Percentiles rank a stretch among this genome's conserved stretches.
Evolutionary conservation across 2,888 invertebrate species (phyloP).

Genomic region (Ctena decussata): DNA sequence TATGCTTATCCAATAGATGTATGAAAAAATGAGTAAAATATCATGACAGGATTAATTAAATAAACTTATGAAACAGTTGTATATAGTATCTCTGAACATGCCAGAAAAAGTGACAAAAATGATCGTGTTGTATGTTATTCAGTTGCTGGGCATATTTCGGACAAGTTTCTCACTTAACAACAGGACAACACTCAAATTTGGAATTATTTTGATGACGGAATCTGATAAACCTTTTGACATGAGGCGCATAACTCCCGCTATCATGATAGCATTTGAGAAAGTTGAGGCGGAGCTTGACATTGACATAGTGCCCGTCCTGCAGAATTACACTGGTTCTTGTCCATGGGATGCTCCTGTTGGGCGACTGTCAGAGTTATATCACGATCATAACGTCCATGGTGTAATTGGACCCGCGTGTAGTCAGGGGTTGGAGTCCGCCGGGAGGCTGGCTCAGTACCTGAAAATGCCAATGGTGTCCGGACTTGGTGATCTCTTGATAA

Average conservation of each 20-base stretch:
- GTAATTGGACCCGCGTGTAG: constrained; percentile 74
- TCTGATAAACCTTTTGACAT: constrained; percentile 71
- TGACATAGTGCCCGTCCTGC: constrained; percentile 42
- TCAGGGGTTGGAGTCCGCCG: constrained; percentile 63
- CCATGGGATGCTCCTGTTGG: constrained; percentile 69
- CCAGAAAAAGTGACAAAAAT: too few relatives aligned
- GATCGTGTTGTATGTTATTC: too few relatives aligned
- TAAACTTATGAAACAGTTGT: too few relatives aligned
- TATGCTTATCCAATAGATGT: too few relatives aligned
- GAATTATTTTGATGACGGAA: constrained; percentile 69
- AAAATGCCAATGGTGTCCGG: constrained; percentile 69
- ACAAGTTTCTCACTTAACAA: neutral
- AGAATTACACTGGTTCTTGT: constrained; percentile 65
- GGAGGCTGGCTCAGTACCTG: constrained; percentile 65
- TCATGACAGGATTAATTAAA: too few relatives aligned
- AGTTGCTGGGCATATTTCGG: too few relatives aligned
- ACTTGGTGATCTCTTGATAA: constrained; percentile 67
- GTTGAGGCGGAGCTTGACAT: constrained; percentile 47
- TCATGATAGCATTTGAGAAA: constrained; percentile 64
- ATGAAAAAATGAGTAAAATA: too few relatives aligned
- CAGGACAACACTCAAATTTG: constrained; percentile 57
- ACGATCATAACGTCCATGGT: constrained; percentile 55
- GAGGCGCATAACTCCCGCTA: constrained; percentile 64
- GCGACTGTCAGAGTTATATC: constrained; percentile 66
- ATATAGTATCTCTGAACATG: too few relatives aligned